A percentile compares a stretch with the other conserved stretches of the same genome.
These are phyloP conservation scores for Alouatta palliata DNA, from an alignment of 2,113 vertebrate genomes.

Conservation along the genomic window DNA sequence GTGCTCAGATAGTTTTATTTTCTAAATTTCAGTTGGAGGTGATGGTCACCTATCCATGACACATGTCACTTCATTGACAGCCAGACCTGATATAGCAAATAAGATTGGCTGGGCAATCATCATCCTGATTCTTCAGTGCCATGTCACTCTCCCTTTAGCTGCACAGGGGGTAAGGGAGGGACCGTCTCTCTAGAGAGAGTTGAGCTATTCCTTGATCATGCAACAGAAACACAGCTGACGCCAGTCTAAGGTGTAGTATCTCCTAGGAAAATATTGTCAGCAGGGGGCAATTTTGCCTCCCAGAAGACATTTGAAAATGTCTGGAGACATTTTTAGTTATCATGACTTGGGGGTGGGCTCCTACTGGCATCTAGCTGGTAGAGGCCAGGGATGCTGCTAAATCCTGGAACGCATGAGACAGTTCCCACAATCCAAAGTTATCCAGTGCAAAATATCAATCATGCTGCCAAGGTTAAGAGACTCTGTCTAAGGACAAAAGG, in stretches of 20 bases:
- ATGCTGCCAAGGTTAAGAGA: neutral
- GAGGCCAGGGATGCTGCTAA: neutral
- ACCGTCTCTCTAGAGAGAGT: too few relatives aligned
- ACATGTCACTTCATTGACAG: neutral
- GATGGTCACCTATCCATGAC: neutral
- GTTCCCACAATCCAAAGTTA: neutral
- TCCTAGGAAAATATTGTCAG: neutral
- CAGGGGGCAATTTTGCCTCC: neutral
- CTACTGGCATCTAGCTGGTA: neutral
- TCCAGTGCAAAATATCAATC: neutral
- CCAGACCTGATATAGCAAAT: neutral
- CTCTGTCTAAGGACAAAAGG: neutral
- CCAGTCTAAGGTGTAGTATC: neutral
- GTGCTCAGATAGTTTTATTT: neutral
- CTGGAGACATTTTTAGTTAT: neutral
- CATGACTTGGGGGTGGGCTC: neutral
- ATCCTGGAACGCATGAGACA: neutral
- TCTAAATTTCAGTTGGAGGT: neutral
- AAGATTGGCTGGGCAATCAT: too few relatives aligned
- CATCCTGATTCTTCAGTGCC: neutral
- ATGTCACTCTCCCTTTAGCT: neutral
- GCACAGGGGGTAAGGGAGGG: fast-evolving
- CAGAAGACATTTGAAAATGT: neutral
- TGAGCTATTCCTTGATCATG: neutral
- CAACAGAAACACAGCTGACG: neutral